Evolutionary conservation across 2,113 vertebrate species (phyloP).

Genomic region (Glaucidium brasilianum): DNA sequence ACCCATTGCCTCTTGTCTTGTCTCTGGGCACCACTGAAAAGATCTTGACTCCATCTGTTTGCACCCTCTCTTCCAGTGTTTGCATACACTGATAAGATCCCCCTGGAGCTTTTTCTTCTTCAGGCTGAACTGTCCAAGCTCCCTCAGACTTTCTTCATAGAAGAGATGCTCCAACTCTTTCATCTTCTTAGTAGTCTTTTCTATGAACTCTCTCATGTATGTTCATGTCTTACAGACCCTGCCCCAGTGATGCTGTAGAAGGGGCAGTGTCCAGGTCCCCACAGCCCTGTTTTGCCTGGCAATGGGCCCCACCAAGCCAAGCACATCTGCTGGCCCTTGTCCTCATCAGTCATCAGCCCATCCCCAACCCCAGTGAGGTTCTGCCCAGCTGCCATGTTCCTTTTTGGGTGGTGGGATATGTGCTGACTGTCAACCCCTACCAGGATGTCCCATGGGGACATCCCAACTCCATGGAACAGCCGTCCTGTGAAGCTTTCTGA

Average conservation of each 20-base stretch:
- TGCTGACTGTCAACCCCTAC: not conserved
- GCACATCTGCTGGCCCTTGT: not conserved
- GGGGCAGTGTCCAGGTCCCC: not conserved
- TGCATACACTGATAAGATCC: not conserved
- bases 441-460: too few relatives aligned
- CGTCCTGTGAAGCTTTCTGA: not conserved
- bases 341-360: not conserved
- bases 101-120: not conserved
- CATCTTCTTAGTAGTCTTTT: not conserved
- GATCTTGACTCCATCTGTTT: not conserved
- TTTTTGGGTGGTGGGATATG: rapidly evolving
- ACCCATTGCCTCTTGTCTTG: not conserved
- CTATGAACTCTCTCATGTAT: not conserved
- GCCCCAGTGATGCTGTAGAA: rapidly evolving
- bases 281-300: not conserved
- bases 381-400: not conserved
- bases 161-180: not conserved
- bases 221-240: rapidly evolving
- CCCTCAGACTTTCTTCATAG: not conserved
- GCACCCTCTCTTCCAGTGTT: not conserved
- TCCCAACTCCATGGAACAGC: rapidly evolving
- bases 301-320: rapidly evolving
- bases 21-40: not conserved
- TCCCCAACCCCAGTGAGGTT: too few relatives aligned
- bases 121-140: not conserved